Conservation (phyloP, 1,140 invertebrate species). For the Lasaia peninsularis region DNA sequence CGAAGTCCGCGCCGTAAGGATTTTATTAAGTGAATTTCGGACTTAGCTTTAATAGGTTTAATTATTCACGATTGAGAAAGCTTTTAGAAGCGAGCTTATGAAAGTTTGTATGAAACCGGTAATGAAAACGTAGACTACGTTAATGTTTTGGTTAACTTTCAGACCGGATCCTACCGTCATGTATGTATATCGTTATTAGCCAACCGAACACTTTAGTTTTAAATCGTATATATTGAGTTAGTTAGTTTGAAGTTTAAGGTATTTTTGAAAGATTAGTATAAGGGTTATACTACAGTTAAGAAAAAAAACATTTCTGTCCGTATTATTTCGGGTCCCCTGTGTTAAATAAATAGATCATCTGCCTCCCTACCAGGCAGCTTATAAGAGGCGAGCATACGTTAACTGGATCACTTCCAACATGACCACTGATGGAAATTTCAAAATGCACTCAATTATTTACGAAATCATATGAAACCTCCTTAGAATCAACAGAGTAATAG, state of each 20-base stretch:
- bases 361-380: too few species aligned
- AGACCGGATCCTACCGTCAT: not conserved
- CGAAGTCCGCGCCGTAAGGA: conserved; percentile 32
- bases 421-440: too few species aligned
- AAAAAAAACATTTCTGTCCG: too few species aligned
- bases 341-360: too few species aligned
- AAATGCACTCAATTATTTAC: too few species aligned
- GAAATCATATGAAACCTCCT: too few species aligned
- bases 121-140: conserved; percentile 44
- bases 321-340: too few species aligned
- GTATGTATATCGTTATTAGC: conserved; percentile 1
- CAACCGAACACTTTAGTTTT: not conserved
- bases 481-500: too few species aligned
- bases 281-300: too few species aligned
- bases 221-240: not conserved
- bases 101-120: conserved; percentile 53
- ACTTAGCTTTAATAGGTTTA: conserved; percentile 61
- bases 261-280: too few species aligned
- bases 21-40: conserved; percentile 60
- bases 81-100: conserved; percentile 52
- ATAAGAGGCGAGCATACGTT: too few species aligned
- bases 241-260: not conserved
- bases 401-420: too few species aligned
- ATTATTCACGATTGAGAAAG: conserved; percentile 67
- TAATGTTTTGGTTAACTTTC: conserved; percentile 20